phyloP scores from a whole-genome alignment of 2,113 vertebrate genomes.

The Rhegmatorhina hoffmannsi region DNA sequence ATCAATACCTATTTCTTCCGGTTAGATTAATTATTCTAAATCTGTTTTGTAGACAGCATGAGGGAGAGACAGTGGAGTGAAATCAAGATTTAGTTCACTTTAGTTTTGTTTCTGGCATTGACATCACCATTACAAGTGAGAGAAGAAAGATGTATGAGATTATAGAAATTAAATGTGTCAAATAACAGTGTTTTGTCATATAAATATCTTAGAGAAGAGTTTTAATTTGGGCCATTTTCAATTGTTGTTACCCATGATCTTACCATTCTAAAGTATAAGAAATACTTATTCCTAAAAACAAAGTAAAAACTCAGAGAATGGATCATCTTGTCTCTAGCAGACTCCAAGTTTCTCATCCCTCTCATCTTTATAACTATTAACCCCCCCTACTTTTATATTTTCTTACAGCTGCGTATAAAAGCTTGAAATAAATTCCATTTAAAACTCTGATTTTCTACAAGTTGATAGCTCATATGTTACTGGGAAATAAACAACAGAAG shows the following conservation, averaged over 20 bases:
- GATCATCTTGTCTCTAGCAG: neutral
- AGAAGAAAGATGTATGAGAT: neutral
- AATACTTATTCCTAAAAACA: neutral
- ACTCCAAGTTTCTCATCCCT: neutral
- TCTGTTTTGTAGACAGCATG: neutral
- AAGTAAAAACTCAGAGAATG: rapidly evolving
- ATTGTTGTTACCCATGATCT: neutral
- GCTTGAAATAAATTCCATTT: neutral
- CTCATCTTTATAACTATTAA: neutral
- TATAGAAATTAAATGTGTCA: neutral
- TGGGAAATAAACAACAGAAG: neutral
- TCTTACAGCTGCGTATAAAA: neutral
- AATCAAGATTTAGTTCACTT: neutral
- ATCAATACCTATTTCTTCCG: neutral
- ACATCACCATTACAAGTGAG: neutral
- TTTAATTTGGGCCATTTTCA: neutral
- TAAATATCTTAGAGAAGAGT: neutral
- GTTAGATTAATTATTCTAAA: neutral
- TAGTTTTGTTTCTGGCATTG: neutral
- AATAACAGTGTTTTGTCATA: neutral
- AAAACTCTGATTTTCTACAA: neutral
- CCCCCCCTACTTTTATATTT: neutral
- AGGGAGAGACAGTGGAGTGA: neutral
- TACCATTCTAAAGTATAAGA: neutral
- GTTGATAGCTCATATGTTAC: neutral